Percentiles rank a stretch among this genome's conserved stretches.
These are phyloP conservation scores for Diarsia dahlii DNA, from an alignment of 2,888 invertebrate genomes.

Conservation along the genomic window DNA sequence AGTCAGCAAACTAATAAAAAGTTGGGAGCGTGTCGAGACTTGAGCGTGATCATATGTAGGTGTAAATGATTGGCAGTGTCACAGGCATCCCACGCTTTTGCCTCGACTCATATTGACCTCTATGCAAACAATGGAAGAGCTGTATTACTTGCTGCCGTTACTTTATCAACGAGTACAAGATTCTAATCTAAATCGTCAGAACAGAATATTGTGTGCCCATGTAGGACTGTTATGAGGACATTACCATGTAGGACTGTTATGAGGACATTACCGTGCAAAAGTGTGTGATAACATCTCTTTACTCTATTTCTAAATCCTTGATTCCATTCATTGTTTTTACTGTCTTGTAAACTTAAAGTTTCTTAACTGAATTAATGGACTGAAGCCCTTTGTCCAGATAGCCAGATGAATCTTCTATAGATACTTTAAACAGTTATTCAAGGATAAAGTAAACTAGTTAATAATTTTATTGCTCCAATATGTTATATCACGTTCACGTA, in stretches of 20 bases:
- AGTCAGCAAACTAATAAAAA: constrained; percentile 66
- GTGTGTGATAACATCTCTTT: neutral
- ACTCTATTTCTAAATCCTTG: neutral
- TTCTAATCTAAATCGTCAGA: constrained; percentile 37
- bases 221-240: neutral
- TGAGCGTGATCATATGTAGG: constrained; percentile 60
- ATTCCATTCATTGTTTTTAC: constrained; percentile 7
- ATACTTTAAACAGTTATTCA: neutral
- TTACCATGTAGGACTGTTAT: neutral
- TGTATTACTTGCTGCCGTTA: constrained; percentile 58
- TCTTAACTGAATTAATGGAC: neutral
- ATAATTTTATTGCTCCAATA: neutral
- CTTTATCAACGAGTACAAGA: constrained; percentile 38
- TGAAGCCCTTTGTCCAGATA: neutral
- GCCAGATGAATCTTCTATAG: neutral
- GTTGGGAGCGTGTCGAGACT: constrained; percentile 39
- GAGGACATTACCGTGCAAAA: neutral
- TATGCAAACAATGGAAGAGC: constrained; percentile 70
- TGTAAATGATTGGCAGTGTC: constrained; percentile 73
- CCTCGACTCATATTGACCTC: constrained; percentile 76
- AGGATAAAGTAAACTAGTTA: neutral
- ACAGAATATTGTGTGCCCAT: neutral
- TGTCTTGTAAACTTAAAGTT: neutral
- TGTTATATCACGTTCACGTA: neutral
- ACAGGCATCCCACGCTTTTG: constrained; percentile 82